These are phyloP conservation scores for Onychomys arenicola DNA, from an alignment of 2,797 vertebrate genomes.

Conservation along the genomic window DNA sequence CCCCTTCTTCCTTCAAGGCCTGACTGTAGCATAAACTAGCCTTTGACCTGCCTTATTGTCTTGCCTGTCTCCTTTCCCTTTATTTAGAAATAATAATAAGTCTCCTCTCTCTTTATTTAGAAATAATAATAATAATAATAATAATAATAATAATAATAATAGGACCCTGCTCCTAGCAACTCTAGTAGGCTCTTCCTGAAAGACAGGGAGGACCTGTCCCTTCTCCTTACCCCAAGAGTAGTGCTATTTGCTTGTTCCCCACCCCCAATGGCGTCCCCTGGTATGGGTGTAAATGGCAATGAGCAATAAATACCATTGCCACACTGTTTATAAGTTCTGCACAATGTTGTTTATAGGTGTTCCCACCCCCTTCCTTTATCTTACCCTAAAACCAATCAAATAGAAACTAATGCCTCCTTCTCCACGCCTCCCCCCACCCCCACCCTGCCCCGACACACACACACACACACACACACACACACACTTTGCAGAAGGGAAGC, in stretches of 20 bases:
- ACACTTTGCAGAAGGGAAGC: neutral
- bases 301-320: too few relatives aligned
- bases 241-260: neutral
- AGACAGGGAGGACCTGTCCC: neutral
- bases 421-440: too few relatives aligned
- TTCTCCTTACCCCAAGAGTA: too few relatives aligned
- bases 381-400: conserved; percentile 7
- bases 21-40: neutral
- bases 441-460: too few relatives aligned
- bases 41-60: neutral
- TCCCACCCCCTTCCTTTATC: neutral
- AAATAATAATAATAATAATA: too few relatives aligned
- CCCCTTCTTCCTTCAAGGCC: neutral
- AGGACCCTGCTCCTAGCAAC: neutral
- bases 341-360: neutral
- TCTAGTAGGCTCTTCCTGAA: neutral
- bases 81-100: neutral
- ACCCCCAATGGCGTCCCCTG: neutral
- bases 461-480: neutral
- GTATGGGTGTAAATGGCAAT: neutral
- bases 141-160: neutral
- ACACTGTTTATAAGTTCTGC: neutral
- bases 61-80: neutral
- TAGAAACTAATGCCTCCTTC: neutral
- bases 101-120: neutral